Evolutionary conservation across 2,888 invertebrate species (phyloP), one percentile per base, ranked within the genome.

Genomic region (Agriopis leucophaearia): DNA sequence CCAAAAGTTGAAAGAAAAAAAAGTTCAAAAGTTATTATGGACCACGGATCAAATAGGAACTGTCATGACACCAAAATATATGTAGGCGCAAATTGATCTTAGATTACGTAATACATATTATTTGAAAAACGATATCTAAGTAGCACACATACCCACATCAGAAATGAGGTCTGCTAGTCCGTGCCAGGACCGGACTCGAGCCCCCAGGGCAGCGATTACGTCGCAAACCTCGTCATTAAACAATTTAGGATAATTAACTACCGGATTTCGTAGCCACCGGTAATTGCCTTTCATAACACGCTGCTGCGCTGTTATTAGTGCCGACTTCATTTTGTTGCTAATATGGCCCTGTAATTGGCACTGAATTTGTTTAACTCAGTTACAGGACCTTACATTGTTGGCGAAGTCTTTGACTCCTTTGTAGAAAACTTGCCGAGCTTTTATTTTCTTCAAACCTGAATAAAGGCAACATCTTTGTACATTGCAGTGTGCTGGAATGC

Each of bases 181-280:
- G 52, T 40, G 50, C 18, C 59, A 56, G 70, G 70, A 63, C 64
- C 44, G 64, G 65, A 73, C 80, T 75, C 52, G 73, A 68, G 60
- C 56, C 68, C 68, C 64, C 47, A 40, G 78, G 82, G 78, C 79
- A 75, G 74, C 79, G 82, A 84, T 84, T 84, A 84, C 81, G 72
- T 78, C 77, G 88, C 88, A 81, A 88, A 87, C 84, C 87, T 89
- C 80, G 76, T 82, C 85, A 94, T 94, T 94, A 94, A 89, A 92
- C 94, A 94, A 94, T 94, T 94, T 94, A 86, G 91, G 87, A 90
- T 88, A 92, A 94, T 94, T 94, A 94, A 94, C 94, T 93, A 92
- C 92, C 88, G 94, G 92, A 92, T 89, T 91, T 91, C 85, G 90
- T 87, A 86, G 85, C 85, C 83, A 83, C 77, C 42, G 50, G 88